phyloP scores from a whole-genome alignment of 2,888 invertebrate genomes.

The Psococerastis gibbosa region DNA sequence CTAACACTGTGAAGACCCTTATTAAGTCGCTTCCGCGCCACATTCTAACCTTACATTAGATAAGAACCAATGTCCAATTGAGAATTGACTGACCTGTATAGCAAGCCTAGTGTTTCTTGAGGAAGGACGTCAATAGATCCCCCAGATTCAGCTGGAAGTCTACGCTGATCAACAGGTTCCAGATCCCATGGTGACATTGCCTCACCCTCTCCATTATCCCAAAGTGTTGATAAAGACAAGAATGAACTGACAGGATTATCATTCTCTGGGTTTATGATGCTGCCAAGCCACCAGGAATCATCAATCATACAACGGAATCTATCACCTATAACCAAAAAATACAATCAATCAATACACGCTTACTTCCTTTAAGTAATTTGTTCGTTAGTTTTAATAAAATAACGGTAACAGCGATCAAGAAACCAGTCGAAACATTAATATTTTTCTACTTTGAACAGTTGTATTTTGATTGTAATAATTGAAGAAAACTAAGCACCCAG shows the following conservation, averaged over 20 bases:
- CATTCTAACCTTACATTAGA: too few species aligned
- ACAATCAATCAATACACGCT: too few species aligned
- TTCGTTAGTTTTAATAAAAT: slow-evolving; percentile 21
- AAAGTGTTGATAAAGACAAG: slow-evolving; percentile 57
- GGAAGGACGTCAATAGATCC: slow-evolving; percentile 67
- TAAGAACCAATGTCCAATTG: too few species aligned
- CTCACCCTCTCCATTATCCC: slow-evolving; percentile 89
- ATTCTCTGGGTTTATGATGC: slow-evolving; percentile 46
- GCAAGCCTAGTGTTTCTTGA: slow-evolving; percentile 57
- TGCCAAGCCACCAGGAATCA: slow-evolving; percentile 93
- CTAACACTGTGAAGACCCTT: too few species aligned
- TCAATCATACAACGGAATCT: slow-evolving; percentile 85
- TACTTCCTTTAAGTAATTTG: too few species aligned
- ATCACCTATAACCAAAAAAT: slow-evolving; percentile 23
- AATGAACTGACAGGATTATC: slow-evolving; percentile 48
- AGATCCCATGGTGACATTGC: slow-evolving; percentile 91
- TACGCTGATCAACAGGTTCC: slow-evolving; percentile 63
- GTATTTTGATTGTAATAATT: too few species aligned
- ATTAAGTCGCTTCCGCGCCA: too few species aligned
- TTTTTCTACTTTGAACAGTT: too few species aligned
- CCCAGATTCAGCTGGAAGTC: slow-evolving; percentile 49
- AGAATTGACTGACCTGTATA: slow-evolving; percentile 38
- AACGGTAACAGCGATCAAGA: slow-evolving; percentile 7
- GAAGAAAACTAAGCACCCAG: too few species aligned
- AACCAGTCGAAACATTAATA: too few species aligned